These are phyloP conservation scores for Ectemnius lituratus DNA, from an alignment of 2,888 invertebrate genomes.

Conservation along the genomic window DNA sequence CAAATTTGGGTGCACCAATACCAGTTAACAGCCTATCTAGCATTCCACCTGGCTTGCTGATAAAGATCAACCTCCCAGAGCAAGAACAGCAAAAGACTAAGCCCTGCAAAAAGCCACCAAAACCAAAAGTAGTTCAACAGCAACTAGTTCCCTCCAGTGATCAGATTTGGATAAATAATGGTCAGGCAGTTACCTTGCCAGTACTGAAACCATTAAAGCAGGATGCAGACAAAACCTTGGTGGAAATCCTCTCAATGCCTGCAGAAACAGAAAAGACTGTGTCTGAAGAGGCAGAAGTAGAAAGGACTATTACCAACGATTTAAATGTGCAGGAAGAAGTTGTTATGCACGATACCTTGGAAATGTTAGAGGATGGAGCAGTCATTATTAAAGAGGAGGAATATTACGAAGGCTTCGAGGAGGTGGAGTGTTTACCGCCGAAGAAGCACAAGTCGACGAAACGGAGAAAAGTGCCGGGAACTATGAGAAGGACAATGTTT, in stretches of 20 bases:
- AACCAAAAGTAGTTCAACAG: slow-evolving; percentile 39
- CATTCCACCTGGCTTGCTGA: slow-evolving; percentile 74
- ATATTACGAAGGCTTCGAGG: slow-evolving; percentile 52
- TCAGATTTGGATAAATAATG: slow-evolving; percentile 46
- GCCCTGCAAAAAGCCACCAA: slow-evolving; percentile 44
- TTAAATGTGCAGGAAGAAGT: slow-evolving; percentile 55
- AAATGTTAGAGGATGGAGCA: slow-evolving; percentile 40
- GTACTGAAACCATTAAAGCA: slow-evolving; percentile 35
- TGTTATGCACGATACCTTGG: slow-evolving; percentile 47
- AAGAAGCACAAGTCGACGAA: slow-evolving; percentile 33
- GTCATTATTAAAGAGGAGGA: slow-evolving; percentile 49
- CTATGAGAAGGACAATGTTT: slow-evolving; percentile 69
- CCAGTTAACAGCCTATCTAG: slow-evolving; percentile 75
- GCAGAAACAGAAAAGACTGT: slow-evolving; percentile 48
- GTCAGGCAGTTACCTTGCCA: slow-evolving; percentile 23
- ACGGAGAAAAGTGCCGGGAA: slow-evolving; percentile 56
- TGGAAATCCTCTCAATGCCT: slow-evolving; percentile 58
- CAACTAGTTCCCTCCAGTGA: slow-evolving; percentile 29
- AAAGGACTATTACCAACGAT: slow-evolving; percentile 38
- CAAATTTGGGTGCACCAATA: slow-evolving; percentile 73
- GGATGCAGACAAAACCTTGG: slow-evolving; percentile 38
- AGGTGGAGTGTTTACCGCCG: slow-evolving; percentile 30
- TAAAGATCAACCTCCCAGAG: slow-evolving; percentile 74
- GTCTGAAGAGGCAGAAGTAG: slow-evolving; percentile 45
- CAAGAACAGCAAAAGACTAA: slow-evolving; percentile 58